Percentiles rank a stretch among this genome's conserved stretches.
Evolutionary conservation across 2,888 invertebrate species (phyloP).

Genomic region (Boloria selene): DNA sequence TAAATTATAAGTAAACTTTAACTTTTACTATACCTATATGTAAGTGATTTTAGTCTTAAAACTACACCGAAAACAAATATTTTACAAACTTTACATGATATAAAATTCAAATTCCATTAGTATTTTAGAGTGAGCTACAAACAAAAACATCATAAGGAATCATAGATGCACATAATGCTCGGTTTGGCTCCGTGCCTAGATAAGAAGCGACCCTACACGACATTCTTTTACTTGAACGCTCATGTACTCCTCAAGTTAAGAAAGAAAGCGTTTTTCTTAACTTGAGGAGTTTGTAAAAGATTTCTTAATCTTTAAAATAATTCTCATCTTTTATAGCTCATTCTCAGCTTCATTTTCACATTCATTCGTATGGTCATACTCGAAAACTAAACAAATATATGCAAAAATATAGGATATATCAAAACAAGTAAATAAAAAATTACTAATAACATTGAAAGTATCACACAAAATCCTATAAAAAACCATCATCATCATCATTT

Average conservation of each 20-base stretch:
- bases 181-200: slow-evolving; percentile 56
- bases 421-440: too few species aligned
- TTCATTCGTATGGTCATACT: too few species aligned
- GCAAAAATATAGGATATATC: too few species aligned
- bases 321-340: too few species aligned
- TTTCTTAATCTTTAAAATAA: not conserved
- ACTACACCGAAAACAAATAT: not conserved
- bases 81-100: not conserved
- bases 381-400: not conserved
- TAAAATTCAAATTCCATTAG: slow-evolving; percentile 29
- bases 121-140: slow-evolving; percentile 39
- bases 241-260: slow-evolving; percentile 27
- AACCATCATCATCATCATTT: too few species aligned
- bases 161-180: slow-evolving; percentile 44
- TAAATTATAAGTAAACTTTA: too few species aligned
- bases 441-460: too few species aligned
- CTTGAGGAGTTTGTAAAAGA: too few species aligned
- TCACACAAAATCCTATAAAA: too few species aligned
- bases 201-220: slow-evolving; percentile 54
- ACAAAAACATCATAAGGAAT: slow-evolving; percentile 47
- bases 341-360: too few species aligned
- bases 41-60: not conserved
- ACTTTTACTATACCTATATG: too few species aligned
- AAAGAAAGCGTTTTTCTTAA: slow-evolving; percentile 16
- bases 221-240: slow-evolving; percentile 64